phyloP scores from a whole-genome alignment of 2,888 invertebrate species.

The Rosalia funebris region DNA sequence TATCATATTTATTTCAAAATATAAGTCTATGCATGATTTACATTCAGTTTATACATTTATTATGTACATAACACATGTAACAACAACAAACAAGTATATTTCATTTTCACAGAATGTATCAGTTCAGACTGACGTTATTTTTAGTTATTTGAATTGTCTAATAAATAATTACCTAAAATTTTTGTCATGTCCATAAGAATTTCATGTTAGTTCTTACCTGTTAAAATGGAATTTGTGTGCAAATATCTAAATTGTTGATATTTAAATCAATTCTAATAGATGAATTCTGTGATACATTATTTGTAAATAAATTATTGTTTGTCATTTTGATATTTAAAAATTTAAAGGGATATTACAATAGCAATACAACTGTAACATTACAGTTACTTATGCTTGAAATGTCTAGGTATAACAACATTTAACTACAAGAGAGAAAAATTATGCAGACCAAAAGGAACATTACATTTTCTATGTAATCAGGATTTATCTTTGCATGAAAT shows the following conservation, averaged over 20 bases:
- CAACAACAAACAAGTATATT: slow-evolving; percentile 21
- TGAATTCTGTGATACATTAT: neutral
- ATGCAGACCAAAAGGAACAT: too few species aligned
- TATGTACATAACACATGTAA: slow-evolving; percentile 27
- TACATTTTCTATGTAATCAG: too few species aligned
- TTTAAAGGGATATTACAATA: too few species aligned
- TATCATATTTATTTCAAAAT: neutral
- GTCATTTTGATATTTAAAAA: too few species aligned
- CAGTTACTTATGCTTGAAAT: too few species aligned
- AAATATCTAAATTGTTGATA: neutral
- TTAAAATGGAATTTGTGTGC: neutral
- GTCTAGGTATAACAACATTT: too few species aligned
- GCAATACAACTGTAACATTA: too few species aligned
- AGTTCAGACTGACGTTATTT: slow-evolving; percentile 13
- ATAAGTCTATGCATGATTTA: slow-evolving; percentile 16
- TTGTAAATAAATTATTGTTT: slow-evolving; percentile 1
- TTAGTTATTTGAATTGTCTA: slow-evolving; percentile 9
- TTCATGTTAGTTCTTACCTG: neutral
- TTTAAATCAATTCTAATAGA: neutral
- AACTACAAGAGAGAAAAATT: too few species aligned
- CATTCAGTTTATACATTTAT: slow-evolving; percentile 27
- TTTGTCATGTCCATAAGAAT: too few species aligned
- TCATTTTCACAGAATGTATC: slow-evolving; percentile 21
- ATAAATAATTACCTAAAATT: too few species aligned
- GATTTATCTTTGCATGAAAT: too few species aligned